These are phyloP conservation scores for Aproaerema taeniolella DNA, from an alignment of 2,888 invertebrate genomes.

Conservation along the genomic window DNA sequence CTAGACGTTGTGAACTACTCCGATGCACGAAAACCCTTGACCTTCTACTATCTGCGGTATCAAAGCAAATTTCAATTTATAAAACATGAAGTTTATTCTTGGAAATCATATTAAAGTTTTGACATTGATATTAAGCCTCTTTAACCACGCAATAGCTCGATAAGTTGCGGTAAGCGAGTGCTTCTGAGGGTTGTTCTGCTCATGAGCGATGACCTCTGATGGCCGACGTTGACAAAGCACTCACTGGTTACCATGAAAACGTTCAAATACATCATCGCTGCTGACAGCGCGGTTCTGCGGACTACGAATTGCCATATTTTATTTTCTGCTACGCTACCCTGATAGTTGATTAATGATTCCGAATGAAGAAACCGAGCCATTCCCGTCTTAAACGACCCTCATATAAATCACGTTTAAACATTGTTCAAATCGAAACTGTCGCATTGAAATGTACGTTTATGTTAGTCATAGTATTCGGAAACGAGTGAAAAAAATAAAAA, in stretches of 20 bases:
- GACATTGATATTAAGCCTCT: too few relatives aligned
- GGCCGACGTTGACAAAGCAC: conserved; percentile 73
- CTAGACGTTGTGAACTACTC: too few relatives aligned
- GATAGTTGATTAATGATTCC: conserved; percentile 66
- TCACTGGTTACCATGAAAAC: conserved; percentile 66
- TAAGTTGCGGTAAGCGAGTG: conserved; percentile 1
- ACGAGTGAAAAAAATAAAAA: conserved; percentile 34
- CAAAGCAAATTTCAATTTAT: too few relatives aligned
- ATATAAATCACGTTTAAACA: conserved; percentile 23
- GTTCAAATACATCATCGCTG: conserved; percentile 72
- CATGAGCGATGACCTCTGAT: conserved; percentile 70
- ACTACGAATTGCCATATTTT: conserved; percentile 71
- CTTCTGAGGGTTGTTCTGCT: conserved; percentile 20
- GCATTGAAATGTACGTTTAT: conserved; percentile 4
- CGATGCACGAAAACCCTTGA: too few relatives aligned
- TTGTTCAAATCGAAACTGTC: conserved; percentile 13
- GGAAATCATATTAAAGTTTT: too few relatives aligned
- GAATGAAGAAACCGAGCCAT: conserved; percentile 32
- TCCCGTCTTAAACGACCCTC: conserved; percentile 20
- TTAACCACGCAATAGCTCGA: conserved; percentile 1
- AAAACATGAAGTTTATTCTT: too few relatives aligned
- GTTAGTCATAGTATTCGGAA: conserved; percentile 1
- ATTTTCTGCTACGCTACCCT: conserved; percentile 61
- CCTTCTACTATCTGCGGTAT: too few relatives aligned
- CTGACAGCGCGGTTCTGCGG: conserved; percentile 65